Evolutionary conservation across 2,797 vertebrate species (phyloP).

Genomic region (Salmo trutta): DNA sequence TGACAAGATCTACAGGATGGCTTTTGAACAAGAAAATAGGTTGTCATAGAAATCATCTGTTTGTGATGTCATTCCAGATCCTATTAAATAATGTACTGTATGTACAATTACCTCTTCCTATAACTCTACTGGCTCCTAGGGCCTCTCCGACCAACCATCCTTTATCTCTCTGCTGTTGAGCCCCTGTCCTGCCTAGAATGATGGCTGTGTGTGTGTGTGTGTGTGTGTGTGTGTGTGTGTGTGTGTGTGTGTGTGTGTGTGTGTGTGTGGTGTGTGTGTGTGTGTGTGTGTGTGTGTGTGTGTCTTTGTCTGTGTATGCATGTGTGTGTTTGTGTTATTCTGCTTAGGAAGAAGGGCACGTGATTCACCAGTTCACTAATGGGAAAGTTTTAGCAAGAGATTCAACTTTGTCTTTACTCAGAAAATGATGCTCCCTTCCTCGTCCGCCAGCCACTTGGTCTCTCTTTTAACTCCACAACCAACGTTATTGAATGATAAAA

Average conservation of each 20-base stretch:
- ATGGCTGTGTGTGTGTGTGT: background rate
- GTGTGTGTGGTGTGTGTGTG: conserved; percentile 6
- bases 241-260: conserved; percentile 1
- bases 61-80: conserved; percentile 31
- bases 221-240: background rate
- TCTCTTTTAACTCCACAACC: conserved; percentile 33
- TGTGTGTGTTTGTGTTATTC: conserved; percentile 15
- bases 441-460: background rate
- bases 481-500: conserved; percentile 32
- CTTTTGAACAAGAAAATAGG: conserved; percentile 34
- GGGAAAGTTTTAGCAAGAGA: conserved; percentile 30
- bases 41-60: conserved; percentile 35
- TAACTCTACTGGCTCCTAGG: conserved; percentile 30
- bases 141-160: background rate
- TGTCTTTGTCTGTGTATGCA: conserved; percentile 5
- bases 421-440: conserved; percentile 1
- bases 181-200: conserved; percentile 19
- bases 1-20: conserved; percentile 49
- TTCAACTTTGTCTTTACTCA: conserved; percentile 33
- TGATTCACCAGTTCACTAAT: conserved; percentile 47
- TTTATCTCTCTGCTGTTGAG: conserved; percentile 27
- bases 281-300: conserved; percentile 1
- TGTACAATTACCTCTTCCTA: conserved; percentile 55
- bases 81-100: conserved; percentile 66
- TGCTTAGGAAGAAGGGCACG: conserved; percentile 24